Conservation (phyloP, 2,888 invertebrate genomes). For the Polia nebulosa region DNA sequence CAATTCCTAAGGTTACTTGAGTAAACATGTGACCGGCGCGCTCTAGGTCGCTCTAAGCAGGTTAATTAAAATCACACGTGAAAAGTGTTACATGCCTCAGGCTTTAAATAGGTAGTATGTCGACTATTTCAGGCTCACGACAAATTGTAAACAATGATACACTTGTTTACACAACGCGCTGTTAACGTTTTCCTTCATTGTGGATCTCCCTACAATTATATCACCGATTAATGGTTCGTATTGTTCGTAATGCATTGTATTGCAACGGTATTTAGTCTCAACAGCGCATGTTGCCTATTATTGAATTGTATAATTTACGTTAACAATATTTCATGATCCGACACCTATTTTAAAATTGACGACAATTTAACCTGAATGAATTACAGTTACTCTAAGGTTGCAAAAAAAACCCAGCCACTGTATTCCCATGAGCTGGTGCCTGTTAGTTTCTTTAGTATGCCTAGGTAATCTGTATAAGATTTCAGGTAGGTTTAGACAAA, state of each 20-base stretch:
- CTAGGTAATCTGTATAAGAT: no score
- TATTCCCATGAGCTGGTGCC: background rate
- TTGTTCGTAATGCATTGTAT: slow-evolving; percentile 10
- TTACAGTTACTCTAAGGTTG: background rate
- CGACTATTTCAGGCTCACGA: slow-evolving; percentile 16
- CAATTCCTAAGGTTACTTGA: slow-evolving; percentile 10
- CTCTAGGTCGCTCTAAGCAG: slow-evolving; percentile 20
- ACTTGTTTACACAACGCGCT: slow-evolving; percentile 22
- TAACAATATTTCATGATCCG: background rate
- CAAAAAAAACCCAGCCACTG: background rate
- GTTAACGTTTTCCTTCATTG: slow-evolving; percentile 29
- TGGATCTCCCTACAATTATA: slow-evolving; percentile 8
- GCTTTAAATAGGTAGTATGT: slow-evolving; percentile 1
- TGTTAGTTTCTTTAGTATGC: no score
- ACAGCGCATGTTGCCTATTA: background rate
- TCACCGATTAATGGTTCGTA: background rate
- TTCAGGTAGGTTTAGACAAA: no score
- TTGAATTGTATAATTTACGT: background rate
- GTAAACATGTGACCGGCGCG: slow-evolving; percentile 9
- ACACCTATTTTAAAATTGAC: background rate
- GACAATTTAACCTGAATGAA: background rate
- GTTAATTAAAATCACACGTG: slow-evolving; percentile 33
- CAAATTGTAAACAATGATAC: slow-evolving; percentile 17
- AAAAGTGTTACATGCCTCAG: background rate
- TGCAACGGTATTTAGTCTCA: background rate